A percentile compares a stretch with the other conserved stretches of the same genome.
Evolutionary conservation across 2,113 vertebrate species (phyloP).

Genomic region (Rousettus leschenaultii): DNA sequence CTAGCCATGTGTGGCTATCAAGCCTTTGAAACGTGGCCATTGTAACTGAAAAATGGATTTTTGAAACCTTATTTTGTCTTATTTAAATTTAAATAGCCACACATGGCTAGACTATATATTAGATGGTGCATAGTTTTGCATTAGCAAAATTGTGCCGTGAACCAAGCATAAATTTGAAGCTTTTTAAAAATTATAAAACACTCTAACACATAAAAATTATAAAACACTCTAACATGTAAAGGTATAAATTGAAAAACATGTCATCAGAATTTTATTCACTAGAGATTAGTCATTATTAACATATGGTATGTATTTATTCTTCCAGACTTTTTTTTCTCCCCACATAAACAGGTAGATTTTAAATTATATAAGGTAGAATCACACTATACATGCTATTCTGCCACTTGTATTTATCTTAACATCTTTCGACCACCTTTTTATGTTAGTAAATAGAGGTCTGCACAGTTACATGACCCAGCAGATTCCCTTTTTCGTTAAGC

Average conservation of each 20-base stretch:
- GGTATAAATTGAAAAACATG: background rate
- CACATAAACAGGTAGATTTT: background rate
- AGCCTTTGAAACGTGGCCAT: background rate
- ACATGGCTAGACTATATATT: background rate
- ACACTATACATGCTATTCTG: background rate
- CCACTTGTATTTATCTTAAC: background rate
- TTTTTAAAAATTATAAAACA: background rate
- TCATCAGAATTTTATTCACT: background rate
- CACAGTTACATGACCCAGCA: background rate
- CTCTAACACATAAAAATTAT: background rate
- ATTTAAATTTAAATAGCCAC: constrained; percentile 21
- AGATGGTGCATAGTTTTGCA: background rate
- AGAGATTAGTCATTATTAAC: constrained; percentile 14
- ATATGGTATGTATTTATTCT: background rate
- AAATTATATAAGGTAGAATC: constrained; percentile 1
- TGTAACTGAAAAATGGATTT: background rate
- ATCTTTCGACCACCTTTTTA: background rate
- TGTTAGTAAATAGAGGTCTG: background rate
- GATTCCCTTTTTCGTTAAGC: background rate
- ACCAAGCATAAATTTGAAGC: background rate
- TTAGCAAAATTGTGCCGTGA: background rate
- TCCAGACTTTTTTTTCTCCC: background rate
- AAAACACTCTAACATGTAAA: background rate
- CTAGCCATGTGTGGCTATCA: background rate
- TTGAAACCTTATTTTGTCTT: background rate